Base-by-base conservation (phyloP, 1,140 invertebrate genomes). In the Hyles euphorbiae region DNA sequence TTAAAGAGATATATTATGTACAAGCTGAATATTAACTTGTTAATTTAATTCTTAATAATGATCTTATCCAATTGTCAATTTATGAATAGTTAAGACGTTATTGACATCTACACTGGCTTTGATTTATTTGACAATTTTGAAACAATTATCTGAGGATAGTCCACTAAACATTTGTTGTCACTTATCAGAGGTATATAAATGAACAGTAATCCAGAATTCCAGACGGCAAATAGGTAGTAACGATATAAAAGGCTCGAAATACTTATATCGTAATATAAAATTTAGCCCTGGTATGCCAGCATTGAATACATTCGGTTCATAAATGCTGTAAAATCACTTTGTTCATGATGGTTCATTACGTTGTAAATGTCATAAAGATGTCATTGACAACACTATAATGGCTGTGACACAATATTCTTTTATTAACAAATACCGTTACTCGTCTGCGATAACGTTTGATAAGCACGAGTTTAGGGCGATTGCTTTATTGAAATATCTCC, bases 381-480 rank as follows among this genome's bases (percentile, higher is more conserved):
- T 34, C 7, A 34, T n/a, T 10, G 50, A 52, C 34, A 52, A 52
- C 2, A 52, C 9, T 34, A 34, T 52, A 52, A 52, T 10, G 34
- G 34, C 34, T 34, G 33, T 52, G 33, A 52, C 12, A 52, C 50
- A 52, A 52, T 52, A 52, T n/a, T 40, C 2, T 40, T 40, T 40
- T 52, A 52, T 12, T 47, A 47, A 22, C 12, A 52, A 52, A 34
- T 52, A 52, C 33, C 50, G 50, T 52, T 52, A 52, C 50, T 10
- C 34, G 50, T 52, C 32, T 34, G 34, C 33, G 50, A 52, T 52
- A 52, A 34, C 33, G 36, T 40, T 40, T 40, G 50, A 52, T 52
- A 52, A 52, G 48, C 32, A 32, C 33, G 3, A 50, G 22, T 50
- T 32, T 33, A 50, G 33, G 33, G 48, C 48, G 12, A 50, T 34